Conservation (phyloP, 2,888 invertebrate genomes). For the Tuta absoluta region DNA sequence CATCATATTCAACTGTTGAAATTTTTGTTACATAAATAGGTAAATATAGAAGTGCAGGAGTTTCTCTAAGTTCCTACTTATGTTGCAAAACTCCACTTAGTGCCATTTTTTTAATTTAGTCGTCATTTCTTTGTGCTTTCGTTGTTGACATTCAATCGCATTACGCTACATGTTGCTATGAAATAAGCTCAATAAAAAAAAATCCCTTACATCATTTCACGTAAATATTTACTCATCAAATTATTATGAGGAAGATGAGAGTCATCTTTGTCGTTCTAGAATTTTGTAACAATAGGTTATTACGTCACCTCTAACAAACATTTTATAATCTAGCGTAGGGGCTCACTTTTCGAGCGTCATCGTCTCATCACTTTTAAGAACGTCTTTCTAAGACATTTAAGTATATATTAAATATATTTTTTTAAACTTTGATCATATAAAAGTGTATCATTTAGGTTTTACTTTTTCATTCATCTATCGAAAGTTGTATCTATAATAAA, state of each 20-base stretch:
- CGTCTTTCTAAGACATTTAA: constrained; percentile 69
- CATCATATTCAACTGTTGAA: background rate
- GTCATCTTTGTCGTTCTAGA: constrained; percentile 65
- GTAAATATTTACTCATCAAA: constrained; percentile 34
- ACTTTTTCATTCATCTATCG: constrained; percentile 34
- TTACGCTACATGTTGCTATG: constrained; percentile 39
- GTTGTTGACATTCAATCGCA: constrained; percentile 33
- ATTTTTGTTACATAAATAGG: constrained; percentile 37
- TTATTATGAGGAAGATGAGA: constrained; percentile 38
- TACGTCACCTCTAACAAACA: constrained; percentile 61
- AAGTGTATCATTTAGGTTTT: constrained; percentile 57
- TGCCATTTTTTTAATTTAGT: constrained; percentile 26
- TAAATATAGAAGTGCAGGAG: constrained; percentile 54
- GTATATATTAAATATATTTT: constrained; percentile 58
- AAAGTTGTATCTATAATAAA: constrained; percentile 47
- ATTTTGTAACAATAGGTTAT: constrained; percentile 46
- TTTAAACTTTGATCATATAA: constrained; percentile 58
- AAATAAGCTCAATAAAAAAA: constrained; percentile 53
- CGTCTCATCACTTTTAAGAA: constrained; percentile 44
- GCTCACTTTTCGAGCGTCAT: constrained; percentile 56
- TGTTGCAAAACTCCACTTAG: constrained; percentile 29
- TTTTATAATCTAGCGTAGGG: constrained; percentile 50
- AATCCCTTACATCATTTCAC: constrained; percentile 38
- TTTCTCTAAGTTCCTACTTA: constrained; percentile 42
- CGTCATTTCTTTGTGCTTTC: constrained; percentile 32